Evolutionary conservation across 2,113 vertebrate genomes (phyloP), one percentile per base, ranked within the genome.

Genomic region (Marmota flaviventris): DNA sequence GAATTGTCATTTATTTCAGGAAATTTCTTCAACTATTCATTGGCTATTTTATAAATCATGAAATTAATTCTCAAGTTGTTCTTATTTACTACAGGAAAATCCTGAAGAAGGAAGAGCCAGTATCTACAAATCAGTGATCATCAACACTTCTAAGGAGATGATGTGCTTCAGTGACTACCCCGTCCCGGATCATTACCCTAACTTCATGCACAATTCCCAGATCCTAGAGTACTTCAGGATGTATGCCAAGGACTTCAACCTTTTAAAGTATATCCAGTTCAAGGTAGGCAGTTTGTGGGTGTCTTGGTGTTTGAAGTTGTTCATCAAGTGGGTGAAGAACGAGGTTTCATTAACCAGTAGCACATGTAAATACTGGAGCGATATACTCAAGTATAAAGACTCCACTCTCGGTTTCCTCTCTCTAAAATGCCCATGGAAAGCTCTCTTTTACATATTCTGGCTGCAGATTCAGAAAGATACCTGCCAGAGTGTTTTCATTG

Each of bases 121-220:
- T 96, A 99, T 99, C 95, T 99, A 99, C 94, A 98, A 97, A 72
- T 99, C 99, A 0, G 98, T 99, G 94, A 98, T 99, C 96, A 98
- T 98, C 97, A 99, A 99, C 97, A 99, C 99, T 63, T 99, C 99
- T 92, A 99, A 99, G 96, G 99, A 99, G 97, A 99, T 99, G 98
- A 99, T 99, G 99, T 99, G 99, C 98, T 99, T 98, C 98, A 99
- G 99, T 2, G 99, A 99, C 95, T 99, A 99, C 70, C 99, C 99
- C 83, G 98, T 99, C 97, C 99, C 99, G 0, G 99, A 98, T 0
- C 91, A 99, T 81, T 99, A 98, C 93, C 99, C 99, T 72, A 99
- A 99, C 99, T 99, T 97, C 98, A 98, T 99, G 99, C 99, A 98
- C 96, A 98, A 99, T 96, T 98, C 98, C 51, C 97, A 98, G 96